phyloP scores from a whole-genome alignment of 2,888 invertebrate species.

The Leptopterna dolabrata region DNA sequence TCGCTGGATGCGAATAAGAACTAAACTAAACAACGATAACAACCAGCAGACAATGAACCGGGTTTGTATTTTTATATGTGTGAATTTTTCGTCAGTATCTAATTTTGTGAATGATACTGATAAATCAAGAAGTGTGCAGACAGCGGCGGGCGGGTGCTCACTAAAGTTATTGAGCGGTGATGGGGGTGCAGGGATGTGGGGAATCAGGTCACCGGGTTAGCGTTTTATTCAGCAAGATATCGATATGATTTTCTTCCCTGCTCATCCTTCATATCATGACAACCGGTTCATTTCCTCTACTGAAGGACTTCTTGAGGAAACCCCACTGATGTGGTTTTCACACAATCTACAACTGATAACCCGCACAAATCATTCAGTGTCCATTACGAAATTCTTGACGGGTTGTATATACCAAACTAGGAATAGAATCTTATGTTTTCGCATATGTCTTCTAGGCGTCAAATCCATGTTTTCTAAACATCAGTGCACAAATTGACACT shows the following conservation, averaged over 20 bases:
- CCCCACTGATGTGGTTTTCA: neutral
- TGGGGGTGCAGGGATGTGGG: neutral
- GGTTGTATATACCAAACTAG: no score
- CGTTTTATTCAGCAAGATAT: neutral
- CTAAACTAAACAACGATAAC: no score
- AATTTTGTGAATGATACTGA: no score
- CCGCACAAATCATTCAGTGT: neutral
- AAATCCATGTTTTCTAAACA: no score
- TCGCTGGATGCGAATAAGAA: no score
- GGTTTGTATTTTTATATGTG: no score
- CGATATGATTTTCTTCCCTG: neutral
- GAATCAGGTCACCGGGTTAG: slow-evolving; percentile 2
- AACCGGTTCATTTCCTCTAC: neutral
- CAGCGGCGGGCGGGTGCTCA: neutral
- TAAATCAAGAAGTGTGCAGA: neutral
- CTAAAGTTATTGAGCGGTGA: neutral
- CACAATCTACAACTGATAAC: neutral
- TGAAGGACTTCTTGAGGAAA: neutral
- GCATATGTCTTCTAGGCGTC: no score
- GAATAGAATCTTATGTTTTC: no score
- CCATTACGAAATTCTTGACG: no score
- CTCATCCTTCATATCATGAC: neutral
- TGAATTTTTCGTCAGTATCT: no score
- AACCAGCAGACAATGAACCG: no score
- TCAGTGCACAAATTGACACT: no score